Evolutionary conservation across 2,888 invertebrate species (phyloP), one percentile per base, ranked within the genome.

Genomic region (Strigamia maritima): DNA sequence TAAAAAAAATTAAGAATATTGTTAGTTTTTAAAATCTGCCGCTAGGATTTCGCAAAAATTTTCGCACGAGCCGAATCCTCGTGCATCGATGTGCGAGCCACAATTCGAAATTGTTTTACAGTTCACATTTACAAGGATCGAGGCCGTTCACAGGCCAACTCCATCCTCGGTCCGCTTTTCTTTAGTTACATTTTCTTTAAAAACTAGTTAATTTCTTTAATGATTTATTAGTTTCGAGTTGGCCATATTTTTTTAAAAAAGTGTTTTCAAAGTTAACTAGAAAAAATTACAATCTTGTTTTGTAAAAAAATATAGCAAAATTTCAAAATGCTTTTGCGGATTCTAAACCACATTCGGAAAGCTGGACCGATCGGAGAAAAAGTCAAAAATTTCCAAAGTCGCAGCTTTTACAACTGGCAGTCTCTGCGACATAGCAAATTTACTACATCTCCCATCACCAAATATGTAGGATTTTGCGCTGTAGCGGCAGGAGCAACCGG

Each of bases 291-390:
- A 4, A 16, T 10, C 1, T 16, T 44, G 10, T 14, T 44, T 16
- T 8, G 22, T 6, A 49, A 49, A 60, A 2, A 60, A 24, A 2
- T 10, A n/a, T 19, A 70, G 26, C 26, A 70, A 70, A 65, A 70
- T 28, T 16, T 26, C 70, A 70, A 70, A 28, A 70, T 70, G 70
- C 70, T 70, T 26, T 70, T 70, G 70, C 70, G 70, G 3, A 70
- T 70, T 26, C 14, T 70, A 7, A 70, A 26, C n/a, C 70, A 70
- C 12, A 6, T 70, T 70, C 70, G 70, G 7, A 70, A 70, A 28
- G 26, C 24, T 26, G 2, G 70, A 28, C 70, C 26, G 0, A 8
- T 2, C 0, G 26, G 2, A 3, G 26, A 26, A 6, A 70, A 10
- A 16, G 4, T 70, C 0, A 70, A 70, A 70, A 70, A 54, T 54